Evolutionary conservation across 2,113 vertebrate species (phyloP).

Genomic region (Telmatochromis sp.): DNA sequence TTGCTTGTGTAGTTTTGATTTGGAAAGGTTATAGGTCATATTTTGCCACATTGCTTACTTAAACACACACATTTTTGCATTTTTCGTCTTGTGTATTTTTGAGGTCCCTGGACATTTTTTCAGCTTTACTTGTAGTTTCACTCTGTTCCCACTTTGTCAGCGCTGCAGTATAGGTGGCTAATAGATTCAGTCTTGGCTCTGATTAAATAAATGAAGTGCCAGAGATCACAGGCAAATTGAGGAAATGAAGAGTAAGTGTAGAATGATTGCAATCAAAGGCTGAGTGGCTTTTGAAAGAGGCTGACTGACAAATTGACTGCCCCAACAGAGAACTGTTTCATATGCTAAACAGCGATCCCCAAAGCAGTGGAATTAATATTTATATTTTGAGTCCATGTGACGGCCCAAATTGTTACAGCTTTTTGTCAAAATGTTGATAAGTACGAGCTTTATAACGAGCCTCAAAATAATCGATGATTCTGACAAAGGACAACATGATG

Average conservation of each 20-base stretch:
- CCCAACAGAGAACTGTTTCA: slow-evolving; percentile 2
- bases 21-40: background rate
- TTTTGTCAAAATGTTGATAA: background rate
- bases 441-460: background rate
- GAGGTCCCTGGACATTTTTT: background rate
- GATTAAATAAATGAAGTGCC: slow-evolving; percentile 30
- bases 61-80: background rate
- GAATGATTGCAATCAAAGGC: slow-evolving; percentile 35
- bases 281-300: background rate
- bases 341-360: slow-evolving; percentile 15
- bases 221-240: slow-evolving; percentile 25
- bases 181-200: background rate
- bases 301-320: background rate
- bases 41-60: background rate
- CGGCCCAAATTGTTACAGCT: background rate
- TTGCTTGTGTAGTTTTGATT: background rate
- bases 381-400: background rate
- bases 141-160: background rate
- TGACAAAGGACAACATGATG: background rate
- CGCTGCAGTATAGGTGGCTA: background rate
- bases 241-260: slow-evolving; percentile 10
- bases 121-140: background rate
- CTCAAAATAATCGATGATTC: background rate
- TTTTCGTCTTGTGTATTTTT: background rate
- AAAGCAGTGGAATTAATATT: background rate